Conservation (phyloP, 2,888 invertebrate species). For the Rambutsinella grinnellia region DNA sequence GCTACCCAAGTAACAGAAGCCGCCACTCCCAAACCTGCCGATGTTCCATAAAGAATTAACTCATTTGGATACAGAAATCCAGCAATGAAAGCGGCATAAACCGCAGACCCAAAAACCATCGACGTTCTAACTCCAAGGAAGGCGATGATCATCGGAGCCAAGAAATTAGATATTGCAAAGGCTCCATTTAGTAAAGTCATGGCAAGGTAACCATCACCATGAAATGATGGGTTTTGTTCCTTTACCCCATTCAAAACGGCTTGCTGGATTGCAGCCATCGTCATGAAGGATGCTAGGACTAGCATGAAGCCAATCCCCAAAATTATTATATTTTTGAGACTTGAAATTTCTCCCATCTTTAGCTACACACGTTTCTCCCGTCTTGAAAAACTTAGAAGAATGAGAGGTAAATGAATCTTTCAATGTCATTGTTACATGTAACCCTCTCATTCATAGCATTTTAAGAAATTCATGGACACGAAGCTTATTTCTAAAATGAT, state of each 20-base stretch:
- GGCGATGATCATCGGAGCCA: conserved; percentile 91
- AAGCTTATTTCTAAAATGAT: too few species aligned
- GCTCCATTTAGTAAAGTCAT: conserved; percentile 93
- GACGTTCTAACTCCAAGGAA: conserved; percentile 87
- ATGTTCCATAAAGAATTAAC: conserved; percentile 86
- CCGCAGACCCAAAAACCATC: conserved; percentile 85
- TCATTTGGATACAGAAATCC: conserved; percentile 88
- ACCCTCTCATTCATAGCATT: too few species aligned
- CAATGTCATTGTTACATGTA: too few species aligned
- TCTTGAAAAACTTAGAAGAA: too few species aligned
- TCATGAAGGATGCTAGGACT: too few species aligned
- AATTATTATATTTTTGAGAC: too few species aligned
- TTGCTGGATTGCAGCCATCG: too few species aligned
- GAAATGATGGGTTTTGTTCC: conserved; percentile 78
- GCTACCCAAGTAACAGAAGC: conserved; percentile 81
- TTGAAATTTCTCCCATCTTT: too few species aligned
- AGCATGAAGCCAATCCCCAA: too few species aligned
- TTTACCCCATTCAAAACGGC: conserved; percentile 86
- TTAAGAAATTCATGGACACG: too few species aligned
- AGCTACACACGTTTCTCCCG: too few species aligned
- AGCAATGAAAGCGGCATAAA: conserved; percentile 86
- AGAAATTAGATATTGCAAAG: conserved; percentile 93
- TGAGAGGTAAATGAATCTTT: too few species aligned
- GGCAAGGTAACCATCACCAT: conserved; percentile 89
- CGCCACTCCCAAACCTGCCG: conserved; percentile 88